A percentile compares a stretch with the other conserved stretches of the same genome.
phyloP scores from a whole-genome alignment of 2,888 invertebrate species.

The Rhaphigaster nebulosa region DNA sequence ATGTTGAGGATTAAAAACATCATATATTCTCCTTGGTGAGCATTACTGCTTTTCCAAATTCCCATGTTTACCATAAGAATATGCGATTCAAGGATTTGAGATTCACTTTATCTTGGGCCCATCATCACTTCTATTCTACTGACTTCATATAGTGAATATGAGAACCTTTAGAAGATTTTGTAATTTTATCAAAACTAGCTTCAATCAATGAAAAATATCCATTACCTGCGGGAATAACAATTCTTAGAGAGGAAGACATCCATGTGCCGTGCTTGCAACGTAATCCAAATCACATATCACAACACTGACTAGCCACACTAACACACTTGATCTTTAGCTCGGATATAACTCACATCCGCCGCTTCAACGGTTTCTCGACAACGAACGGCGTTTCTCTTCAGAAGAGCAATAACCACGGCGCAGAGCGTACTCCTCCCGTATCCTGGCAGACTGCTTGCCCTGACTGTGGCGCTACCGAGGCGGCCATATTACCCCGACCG shows the following conservation, averaged over 20 bases:
- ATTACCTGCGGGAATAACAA: slow-evolving; percentile 5
- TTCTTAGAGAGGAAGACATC: neutral
- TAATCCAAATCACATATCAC: slow-evolving; percentile 6
- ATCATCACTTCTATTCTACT: too few species aligned
- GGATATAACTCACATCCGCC: neutral
- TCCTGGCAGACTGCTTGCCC: neutral
- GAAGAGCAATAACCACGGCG: neutral
- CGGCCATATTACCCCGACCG: slow-evolving; percentile 32
- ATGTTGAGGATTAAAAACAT: too few species aligned
- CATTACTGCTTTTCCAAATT: too few species aligned
- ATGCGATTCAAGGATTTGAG: too few species aligned
- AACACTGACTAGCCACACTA: neutral
- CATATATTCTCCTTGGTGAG: too few species aligned
- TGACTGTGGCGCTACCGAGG: neutral
- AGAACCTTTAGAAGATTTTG: too few species aligned
- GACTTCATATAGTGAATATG: too few species aligned
- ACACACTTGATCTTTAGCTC: slow-evolving; percentile 31
- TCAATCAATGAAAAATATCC: neutral
- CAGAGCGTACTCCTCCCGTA: neutral
- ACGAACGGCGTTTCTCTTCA: neutral
- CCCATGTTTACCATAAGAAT: too few species aligned
- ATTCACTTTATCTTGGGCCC: too few species aligned
- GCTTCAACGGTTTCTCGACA: neutral
- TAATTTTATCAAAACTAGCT: too few species aligned
- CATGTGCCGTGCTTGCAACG: neutral